phyloP scores from a whole-genome alignment of 1,140 invertebrate genomes.

The Macrobrachium rosenbergii region DNA sequence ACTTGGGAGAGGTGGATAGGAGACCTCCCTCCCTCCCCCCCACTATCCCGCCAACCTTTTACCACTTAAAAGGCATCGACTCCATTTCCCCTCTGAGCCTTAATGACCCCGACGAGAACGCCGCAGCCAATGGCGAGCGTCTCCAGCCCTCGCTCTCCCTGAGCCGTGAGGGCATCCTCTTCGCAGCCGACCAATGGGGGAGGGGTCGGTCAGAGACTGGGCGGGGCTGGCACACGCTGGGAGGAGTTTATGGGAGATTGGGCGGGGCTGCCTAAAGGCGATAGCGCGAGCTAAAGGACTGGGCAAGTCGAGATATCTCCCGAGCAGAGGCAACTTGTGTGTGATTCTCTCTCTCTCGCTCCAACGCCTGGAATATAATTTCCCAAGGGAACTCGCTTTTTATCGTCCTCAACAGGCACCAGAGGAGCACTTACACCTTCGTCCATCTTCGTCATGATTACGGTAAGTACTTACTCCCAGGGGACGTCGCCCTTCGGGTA shows the following conservation, averaged over 20 bases:
- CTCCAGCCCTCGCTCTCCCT: not conserved
- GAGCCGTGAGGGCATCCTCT: not conserved
- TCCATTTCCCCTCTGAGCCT: slow-evolving; percentile 37
- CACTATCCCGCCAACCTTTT: slow-evolving; percentile 15
- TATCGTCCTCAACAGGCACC: not conserved
- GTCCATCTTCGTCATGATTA: slow-evolving; percentile 41
- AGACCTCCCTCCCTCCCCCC: not conserved
- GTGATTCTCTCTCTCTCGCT: slow-evolving; percentile 3
- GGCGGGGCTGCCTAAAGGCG: slow-evolving; percentile 51
- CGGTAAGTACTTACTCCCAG: slow-evolving; percentile 23
- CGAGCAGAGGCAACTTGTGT: slow-evolving; percentile 12
- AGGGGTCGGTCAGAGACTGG: slow-evolving; percentile 24
- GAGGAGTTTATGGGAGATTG: no score
- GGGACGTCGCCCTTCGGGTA: not conserved
- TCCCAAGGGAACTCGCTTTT: slow-evolving; percentile 36
- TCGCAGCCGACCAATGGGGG: slow-evolving; percentile 7
- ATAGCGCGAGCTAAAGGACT: slow-evolving; percentile 42
- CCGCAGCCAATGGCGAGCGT: not conserved
- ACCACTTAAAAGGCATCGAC: slow-evolving; percentile 34
- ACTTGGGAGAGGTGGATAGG: no score
- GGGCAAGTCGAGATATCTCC: slow-evolving; percentile 14
- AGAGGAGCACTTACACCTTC: slow-evolving; percentile 11
- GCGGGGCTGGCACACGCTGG: no score
- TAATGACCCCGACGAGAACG: not conserved
- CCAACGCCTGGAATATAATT: slow-evolving; percentile 25